Percentiles rank a stretch among this genome's conserved stretches.
Evolutionary conservation across 1,140 invertebrate genomes (phyloP).

Genomic region (Pachyrhynchus sulphureomaculatus): DNA sequence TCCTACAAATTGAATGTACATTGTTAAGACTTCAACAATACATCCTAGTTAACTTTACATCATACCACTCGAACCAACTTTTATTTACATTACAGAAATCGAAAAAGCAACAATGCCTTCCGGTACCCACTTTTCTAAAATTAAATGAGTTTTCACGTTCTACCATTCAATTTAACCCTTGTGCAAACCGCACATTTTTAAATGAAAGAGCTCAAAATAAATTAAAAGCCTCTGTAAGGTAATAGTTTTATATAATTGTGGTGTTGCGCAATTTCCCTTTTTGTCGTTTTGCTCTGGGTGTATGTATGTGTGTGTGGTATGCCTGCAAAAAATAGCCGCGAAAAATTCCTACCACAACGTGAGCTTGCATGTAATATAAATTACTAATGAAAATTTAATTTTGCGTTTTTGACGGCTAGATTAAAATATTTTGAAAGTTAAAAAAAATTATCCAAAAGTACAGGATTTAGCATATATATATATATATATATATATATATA

Average conservation of each 20-base stretch:
- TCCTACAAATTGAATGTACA: too few relatives aligned
- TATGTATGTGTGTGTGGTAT: background rate
- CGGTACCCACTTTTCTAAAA: background rate
- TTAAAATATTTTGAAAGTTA: too few relatives aligned
- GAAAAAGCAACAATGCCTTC: too few relatives aligned
- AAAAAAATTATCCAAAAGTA: too few relatives aligned
- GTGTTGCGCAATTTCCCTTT: slow-evolving; percentile 11
- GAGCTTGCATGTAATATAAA: slow-evolving; percentile 16
- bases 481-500: too few relatives aligned
- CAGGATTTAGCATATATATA: too few relatives aligned
- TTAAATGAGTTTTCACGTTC: slow-evolving; percentile 9
- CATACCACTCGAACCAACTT: too few relatives aligned
- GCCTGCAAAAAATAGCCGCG: background rate
- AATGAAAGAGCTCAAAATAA: background rate
- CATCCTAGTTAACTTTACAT: too few relatives aligned
- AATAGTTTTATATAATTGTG: slow-evolving; percentile 23
- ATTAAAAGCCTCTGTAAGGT: slow-evolving; percentile 14
- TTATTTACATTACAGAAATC: too few relatives aligned
- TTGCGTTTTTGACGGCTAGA: background rate
- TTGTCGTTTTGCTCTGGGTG: slow-evolving; percentile 17
- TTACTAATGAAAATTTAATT: slow-evolving; percentile 17
- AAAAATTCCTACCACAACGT: slow-evolving; percentile 2
- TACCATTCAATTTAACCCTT: background rate
- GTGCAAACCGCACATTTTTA: background rate
- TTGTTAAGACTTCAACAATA: too few relatives aligned